These are phyloP conservation scores for Tragelaphus scriptus DNA, from an alignment of 2,113 vertebrate species.

Conservation along the genomic window DNA sequence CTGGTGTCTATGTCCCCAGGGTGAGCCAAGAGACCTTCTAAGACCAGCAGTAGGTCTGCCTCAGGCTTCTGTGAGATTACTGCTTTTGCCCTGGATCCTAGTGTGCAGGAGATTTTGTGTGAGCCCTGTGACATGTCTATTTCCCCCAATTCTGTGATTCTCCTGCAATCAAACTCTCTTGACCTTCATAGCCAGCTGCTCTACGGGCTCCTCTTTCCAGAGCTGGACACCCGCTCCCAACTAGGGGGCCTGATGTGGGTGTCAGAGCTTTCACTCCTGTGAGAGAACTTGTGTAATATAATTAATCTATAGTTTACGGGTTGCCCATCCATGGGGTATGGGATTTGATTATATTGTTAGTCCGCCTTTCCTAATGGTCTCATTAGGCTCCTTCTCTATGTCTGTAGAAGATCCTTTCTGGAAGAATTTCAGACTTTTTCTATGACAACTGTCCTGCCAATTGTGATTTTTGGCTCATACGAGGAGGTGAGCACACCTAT, in stretches of 20 bases:
- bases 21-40: neutral
- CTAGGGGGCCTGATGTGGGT: neutral
- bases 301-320: neutral
- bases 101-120: neutral
- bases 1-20: neutral
- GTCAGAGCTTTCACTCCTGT: neutral
- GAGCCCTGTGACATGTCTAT: neutral
- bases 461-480: neutral
- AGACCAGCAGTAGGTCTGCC: neutral
- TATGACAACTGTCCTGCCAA: neutral
- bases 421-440: neutral
- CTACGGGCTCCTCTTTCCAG: neutral
- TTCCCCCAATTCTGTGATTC: neutral
- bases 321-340: neutral
- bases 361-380: neutral
- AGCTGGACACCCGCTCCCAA: accelerated
- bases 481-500: neutral
- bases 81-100: neutral
- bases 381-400: neutral
- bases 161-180: neutral
- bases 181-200: neutral
- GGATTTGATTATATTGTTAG: neutral
- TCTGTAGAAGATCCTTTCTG: neutral
- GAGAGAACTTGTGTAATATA: neutral
- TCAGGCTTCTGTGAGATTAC: neutral